Conservation (phyloP, 2,113 vertebrate species). For the Labeo catla region DNA sequence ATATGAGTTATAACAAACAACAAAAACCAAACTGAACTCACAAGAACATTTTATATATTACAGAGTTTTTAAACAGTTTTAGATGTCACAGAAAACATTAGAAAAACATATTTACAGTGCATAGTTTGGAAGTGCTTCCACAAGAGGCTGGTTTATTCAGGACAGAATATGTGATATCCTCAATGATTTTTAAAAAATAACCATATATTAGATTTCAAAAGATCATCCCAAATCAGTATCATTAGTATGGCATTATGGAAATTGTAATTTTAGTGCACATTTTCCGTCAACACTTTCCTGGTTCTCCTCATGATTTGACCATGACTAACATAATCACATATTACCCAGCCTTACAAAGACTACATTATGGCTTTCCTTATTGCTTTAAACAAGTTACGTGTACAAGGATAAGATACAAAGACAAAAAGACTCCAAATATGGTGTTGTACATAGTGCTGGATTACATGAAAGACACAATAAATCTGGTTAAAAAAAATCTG, state of each 20-base stretch:
- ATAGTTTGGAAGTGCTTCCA: constrained; percentile 59
- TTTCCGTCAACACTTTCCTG: constrained; percentile 10
- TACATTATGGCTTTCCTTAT: constrained; percentile 51
- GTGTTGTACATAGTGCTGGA: constrained; percentile 24
- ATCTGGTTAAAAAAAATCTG: neutral
- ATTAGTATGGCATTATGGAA: constrained; percentile 12
- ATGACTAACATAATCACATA: constrained; percentile 2
- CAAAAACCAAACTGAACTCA: constrained; percentile 30
- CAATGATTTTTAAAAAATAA: neutral
- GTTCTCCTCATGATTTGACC: neutral
- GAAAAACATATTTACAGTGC: constrained; percentile 59
- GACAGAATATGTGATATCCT: neutral
- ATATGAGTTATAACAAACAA: constrained; percentile 24
- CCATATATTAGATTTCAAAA: constrained; percentile 25
- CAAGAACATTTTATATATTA: constrained; percentile 39
- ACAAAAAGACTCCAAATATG: neutral
- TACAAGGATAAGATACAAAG: neutral
- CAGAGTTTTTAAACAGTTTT: constrained; percentile 46
- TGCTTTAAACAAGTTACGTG: constrained; percentile 36
- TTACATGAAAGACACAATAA: neutral
- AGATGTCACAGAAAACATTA: constrained; percentile 43
- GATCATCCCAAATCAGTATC: constrained; percentile 15
- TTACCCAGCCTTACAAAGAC: constrained; percentile 8
- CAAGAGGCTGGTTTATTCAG: constrained; percentile 29
- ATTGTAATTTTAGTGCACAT: constrained; percentile 28